Evolutionary conservation across 2,888 invertebrate genomes (phyloP).

Genomic region (Frankliniella fusca): DNA sequence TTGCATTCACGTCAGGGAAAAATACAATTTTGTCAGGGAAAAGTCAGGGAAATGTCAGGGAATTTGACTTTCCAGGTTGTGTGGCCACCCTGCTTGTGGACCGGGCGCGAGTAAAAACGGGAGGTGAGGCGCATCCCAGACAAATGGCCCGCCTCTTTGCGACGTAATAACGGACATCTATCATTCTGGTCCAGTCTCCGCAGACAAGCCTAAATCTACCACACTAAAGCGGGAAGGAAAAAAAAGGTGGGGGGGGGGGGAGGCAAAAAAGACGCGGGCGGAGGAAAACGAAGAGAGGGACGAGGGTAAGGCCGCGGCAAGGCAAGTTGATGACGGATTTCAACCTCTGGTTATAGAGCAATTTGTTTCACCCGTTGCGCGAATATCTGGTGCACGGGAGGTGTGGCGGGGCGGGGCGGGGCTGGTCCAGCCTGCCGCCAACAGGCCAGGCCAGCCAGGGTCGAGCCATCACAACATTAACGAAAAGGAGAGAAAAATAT

Average conservation of each 20-base stretch:
- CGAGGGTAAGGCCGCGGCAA: background rate
- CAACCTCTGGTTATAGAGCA: background rate
- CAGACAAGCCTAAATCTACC: conserved; percentile 24
- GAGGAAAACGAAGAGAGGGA: background rate
- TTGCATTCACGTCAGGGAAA: too few relatives aligned
- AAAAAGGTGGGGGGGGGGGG: background rate
- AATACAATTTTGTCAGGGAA: too few relatives aligned
- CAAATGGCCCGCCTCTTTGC: background rate
- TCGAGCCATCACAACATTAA: too few relatives aligned
- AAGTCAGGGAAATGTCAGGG: too few relatives aligned
- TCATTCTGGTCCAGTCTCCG: conserved; percentile 2
- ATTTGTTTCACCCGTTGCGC: conserved; percentile 20
- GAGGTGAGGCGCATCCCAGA: background rate
- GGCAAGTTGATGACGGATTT: conserved; percentile 11
- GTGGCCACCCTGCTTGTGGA: background rate
- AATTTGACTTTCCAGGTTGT: too few relatives aligned
- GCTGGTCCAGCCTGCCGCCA: background rate
- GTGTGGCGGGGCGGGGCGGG: background rate
- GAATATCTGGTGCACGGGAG: background rate
- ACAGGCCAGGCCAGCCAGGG: background rate
- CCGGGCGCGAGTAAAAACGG: background rate
- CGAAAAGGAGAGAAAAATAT: too few relatives aligned
- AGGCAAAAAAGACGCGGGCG: too few relatives aligned
- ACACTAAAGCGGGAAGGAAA: background rate
- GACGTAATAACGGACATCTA: conserved; percentile 14